Evolutionary conservation across 2,113 vertebrate species (phyloP).

Genomic region (Psittacula cyanocephala): DNA sequence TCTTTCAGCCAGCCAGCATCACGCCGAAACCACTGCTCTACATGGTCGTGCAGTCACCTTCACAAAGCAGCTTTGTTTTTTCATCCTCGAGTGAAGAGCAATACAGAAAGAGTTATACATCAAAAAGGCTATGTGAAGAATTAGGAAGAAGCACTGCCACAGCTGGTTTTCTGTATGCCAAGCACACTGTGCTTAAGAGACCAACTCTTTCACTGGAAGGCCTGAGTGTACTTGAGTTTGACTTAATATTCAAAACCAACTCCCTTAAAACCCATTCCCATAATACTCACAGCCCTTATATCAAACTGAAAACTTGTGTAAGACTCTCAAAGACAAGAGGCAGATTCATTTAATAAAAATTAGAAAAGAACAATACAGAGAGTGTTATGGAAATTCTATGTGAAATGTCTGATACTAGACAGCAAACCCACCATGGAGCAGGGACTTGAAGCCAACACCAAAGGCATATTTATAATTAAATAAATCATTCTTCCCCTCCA

Average conservation of each 20-base stretch:
- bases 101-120: neutral
- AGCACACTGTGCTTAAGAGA: neutral
- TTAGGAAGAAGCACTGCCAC: neutral
- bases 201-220: neutral
- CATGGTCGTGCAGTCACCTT: neutral
- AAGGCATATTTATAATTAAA: neutral
- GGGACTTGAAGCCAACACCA: neutral
- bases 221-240: neutral
- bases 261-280: neutral
- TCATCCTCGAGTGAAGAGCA: neutral
- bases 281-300: neutral
- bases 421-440: neutral
- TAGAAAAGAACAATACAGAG: neutral
- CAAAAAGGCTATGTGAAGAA: neutral
- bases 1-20: neutral
- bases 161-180: neutral
- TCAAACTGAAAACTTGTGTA: neutral
- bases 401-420: neutral
- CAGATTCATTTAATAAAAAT: neutral
- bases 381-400: fast-evolving
- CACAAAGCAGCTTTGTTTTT: neutral
- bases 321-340: neutral
- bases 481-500: neutral
- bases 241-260: neutral
- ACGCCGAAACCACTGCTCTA: neutral